A percentile compares a stretch with the other conserved stretches of the same genome.
Evolutionary conservation across 1,140 invertebrate species (phyloP).

Genomic region (Pteromalus puparum): DNA sequence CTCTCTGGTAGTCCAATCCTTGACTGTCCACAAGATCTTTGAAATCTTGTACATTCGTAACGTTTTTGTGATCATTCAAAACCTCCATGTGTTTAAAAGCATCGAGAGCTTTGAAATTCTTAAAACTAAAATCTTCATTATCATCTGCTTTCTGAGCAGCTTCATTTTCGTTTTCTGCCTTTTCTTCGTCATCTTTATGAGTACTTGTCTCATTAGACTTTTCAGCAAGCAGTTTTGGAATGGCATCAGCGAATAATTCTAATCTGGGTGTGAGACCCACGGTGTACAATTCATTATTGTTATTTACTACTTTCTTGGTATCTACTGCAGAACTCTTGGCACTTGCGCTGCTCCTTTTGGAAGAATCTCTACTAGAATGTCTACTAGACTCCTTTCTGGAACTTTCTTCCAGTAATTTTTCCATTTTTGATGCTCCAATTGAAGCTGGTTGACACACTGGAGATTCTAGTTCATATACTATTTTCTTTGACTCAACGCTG

Average conservation of each 20-base stretch:
- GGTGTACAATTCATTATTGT: conserved; percentile 67
- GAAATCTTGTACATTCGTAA: conserved; percentile 46
- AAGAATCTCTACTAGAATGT: conserved; percentile 43
- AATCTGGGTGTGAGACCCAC: conserved; percentile 70
- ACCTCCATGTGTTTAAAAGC: conserved; percentile 22
- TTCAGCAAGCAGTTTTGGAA: conserved; percentile 71
- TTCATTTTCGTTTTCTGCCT: conserved; percentile 46
- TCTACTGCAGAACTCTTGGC: conserved; percentile 49
- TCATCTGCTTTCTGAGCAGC: conserved; percentile 42
- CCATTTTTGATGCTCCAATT: conserved; percentile 63
- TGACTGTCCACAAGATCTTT: conserved; percentile 28
- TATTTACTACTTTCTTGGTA: conserved; percentile 60
- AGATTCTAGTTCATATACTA: conserved; percentile 5
- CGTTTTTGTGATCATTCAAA: conserved; percentile 49
- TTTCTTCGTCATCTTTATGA: conserved; percentile 49
- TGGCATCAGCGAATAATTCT: conserved; percentile 70
- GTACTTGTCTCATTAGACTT: conserved; percentile 59
- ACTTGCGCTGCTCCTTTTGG: conserved; percentile 45
- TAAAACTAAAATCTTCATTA: conserved; percentile 52
- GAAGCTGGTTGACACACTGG: conserved; percentile 15
- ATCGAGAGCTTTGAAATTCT: conserved; percentile 52
- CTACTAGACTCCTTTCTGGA: conserved; percentile 28
- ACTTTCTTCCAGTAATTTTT: conserved; percentile 54
- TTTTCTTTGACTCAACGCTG: conserved; percentile 11
- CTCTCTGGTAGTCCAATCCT: conserved; percentile 1